Evolutionary conservation across 2,888 invertebrate species (phyloP).

Genomic region (Cosmorhoe ocellata): DNA sequence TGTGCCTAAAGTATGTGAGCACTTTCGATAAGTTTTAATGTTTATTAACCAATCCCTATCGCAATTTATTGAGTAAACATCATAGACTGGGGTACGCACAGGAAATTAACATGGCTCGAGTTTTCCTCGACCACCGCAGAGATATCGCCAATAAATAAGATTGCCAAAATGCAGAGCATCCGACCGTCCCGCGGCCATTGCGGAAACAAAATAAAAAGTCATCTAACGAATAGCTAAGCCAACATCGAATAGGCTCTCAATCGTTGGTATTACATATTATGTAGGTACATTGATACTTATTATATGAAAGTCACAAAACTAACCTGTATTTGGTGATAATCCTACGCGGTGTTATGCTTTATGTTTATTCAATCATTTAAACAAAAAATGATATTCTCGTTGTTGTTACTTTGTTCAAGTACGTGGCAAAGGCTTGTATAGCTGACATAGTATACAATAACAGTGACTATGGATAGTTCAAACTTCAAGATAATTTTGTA

Average conservation of each 20-base stretch:
- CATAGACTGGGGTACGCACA: constrained; percentile 50
- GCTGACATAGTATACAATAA: no score
- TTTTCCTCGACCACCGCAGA: constrained; percentile 63
- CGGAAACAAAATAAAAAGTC: constrained; percentile 68
- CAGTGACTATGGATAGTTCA: background rate
- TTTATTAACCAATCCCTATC: constrained; percentile 28
- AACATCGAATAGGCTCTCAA: constrained; percentile 7
- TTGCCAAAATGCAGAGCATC: constrained; percentile 66
- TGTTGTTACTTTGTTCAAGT: no score
- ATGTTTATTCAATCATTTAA: no score
- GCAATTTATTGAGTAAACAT: constrained; percentile 41
- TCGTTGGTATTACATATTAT: background rate
- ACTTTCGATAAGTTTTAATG: constrained; percentile 17
- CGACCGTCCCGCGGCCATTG: constrained; percentile 45
- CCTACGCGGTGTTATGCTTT: no score
- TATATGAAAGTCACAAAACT: no score
- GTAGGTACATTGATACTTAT: no score
- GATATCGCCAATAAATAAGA: constrained; percentile 74
- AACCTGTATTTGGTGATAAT: no score
- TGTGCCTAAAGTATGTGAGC: background rate
- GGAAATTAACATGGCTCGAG: constrained; percentile 78
- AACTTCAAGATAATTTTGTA: background rate
- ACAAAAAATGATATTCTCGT: no score
- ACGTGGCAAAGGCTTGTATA: no score
- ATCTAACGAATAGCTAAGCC: constrained; percentile 24